Evolutionary conservation across 1,140 invertebrate genomes (phyloP), one percentile per base, ranked within the genome.

Genomic region (Paralvinella palmiformis): DNA sequence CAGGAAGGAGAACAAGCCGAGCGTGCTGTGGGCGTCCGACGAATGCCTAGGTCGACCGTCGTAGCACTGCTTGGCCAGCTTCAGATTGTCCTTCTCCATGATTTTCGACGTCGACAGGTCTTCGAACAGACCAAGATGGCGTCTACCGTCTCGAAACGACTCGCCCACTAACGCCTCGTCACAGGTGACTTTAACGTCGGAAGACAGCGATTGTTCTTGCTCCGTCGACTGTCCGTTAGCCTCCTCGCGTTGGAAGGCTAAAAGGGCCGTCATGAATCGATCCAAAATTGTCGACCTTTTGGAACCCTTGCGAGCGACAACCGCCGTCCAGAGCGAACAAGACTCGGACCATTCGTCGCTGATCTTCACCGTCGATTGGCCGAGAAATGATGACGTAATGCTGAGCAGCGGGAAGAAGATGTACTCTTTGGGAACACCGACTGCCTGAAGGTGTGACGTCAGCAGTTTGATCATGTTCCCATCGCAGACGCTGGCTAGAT

Each of bases 391-490:
- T 3, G 48, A 22, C 7, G 31, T 29, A 52, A 22, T 27, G 24
- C 24, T 6, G 48, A 52, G 48, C 48, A 52, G 48, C n/a, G 48
- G 48, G 7, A 52, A 29, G 24, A 52, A 29, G 2, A 52, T 2
- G 5, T 22, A 52, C 48, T 52, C 48, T 4, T n/a, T 29, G 10
- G 48, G 48, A 22, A 52, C 48, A 15, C 48, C 48, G 48, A 52
- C 24, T 1, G 48, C 17, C 1, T 52, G 48, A 20, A 29, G 24
- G 31, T 52, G 48, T 10, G 48, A 7, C 5, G 31, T 29, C 5
- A 52, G 24, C 17, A 52, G n/a, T 29, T 52, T 52, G 17, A 52
- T 7, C 48, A 52, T 52, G 48, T 52, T 52, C 7, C 48, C 48
- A 29, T 52, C 48, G 15, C 48, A 52, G 10, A 22, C 48, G 48